Conservation (phyloP, 2,888 invertebrate genomes). For the Patella ulyssiponensis region DNA sequence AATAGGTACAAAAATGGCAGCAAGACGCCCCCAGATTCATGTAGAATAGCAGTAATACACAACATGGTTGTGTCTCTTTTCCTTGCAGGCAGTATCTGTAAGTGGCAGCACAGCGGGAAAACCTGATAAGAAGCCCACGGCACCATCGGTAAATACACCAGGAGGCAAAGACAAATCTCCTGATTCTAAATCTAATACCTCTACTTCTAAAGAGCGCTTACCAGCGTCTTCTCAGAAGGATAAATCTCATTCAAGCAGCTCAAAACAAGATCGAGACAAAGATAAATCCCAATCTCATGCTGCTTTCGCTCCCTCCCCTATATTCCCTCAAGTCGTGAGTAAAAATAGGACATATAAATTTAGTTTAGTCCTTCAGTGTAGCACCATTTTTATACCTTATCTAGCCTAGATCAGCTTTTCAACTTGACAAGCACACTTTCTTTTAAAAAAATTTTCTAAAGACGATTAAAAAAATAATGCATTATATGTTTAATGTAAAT, state of each 20-base stretch:
- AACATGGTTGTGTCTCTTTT: not conserved
- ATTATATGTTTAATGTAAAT: no score
- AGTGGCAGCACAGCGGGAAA: slow-evolving; percentile 40
- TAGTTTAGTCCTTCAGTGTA: no score
- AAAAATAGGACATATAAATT: not conserved
- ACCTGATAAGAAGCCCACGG: slow-evolving; percentile 56
- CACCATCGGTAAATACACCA: slow-evolving; percentile 60
- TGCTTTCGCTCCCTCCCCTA: not conserved
- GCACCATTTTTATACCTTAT: no score
- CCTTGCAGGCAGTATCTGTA: no score
- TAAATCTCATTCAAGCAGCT: not conserved
- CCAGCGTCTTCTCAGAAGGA: not conserved
- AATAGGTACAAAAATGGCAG: no score
- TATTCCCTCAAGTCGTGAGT: slow-evolving; percentile 1
- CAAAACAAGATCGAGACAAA: no score
- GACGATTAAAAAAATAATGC: no score
- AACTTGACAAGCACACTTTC: no score
- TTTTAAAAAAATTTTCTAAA: no score
- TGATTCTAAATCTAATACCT: slow-evolving; percentile 1
- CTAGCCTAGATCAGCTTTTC: no score
- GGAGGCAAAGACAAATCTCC: slow-evolving; percentile 22
- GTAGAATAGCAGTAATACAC: not conserved
- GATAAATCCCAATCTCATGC: not conserved
- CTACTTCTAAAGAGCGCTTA: not conserved
- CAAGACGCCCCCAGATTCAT: slow-evolving; percentile 5